Base-by-base conservation (phyloP, 1,140 invertebrate genomes). In the Camponotus floridanus region DNA sequence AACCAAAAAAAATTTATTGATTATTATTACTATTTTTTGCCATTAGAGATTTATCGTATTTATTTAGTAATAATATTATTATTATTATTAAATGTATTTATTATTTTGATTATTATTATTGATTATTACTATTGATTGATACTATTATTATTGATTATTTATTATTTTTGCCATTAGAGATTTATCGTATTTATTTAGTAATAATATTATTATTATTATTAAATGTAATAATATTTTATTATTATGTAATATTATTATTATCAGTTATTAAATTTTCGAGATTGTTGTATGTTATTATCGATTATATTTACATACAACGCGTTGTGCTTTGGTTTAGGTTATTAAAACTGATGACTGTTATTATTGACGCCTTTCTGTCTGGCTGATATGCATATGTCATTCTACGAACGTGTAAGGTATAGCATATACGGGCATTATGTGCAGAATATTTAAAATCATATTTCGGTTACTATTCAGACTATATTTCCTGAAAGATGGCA, bases 401-500 rank as follows among this genome's bases (percentile, higher is more conserved):
- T 73, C 18, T n/a, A 6, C 45, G 18, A 33, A 31, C 11, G 11
- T 26, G 18, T 55, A 5, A 3, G 36, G 11, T 4, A 26, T 55
- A 73, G 13, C 45, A 15, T 45, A 21, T 31, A 73, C 31, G 9
- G 18, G 36, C 31, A 36, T 39, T 39, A 36, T 11, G 8, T 18
- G 18, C 26, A n/a, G 31, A n/a, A 31, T 62, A 5, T 21, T 15
- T 39, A 51, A 15, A 26, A 42, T 7, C 33, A n/a, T 61, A 31
- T 45, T 65, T 64, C 18, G 21, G 3, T 15, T 26, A 39, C 13
- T n/a, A 42, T 80, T 70, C 78, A 59, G 65, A 62, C 36, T 83
- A 48, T 62, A 36, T 31, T 83, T 62, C 39, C 55, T 83, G 39
- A 83, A 73, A 48, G 79, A 83, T 83, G n/a, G 59, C 57, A 55